phyloP scores from a whole-genome alignment of 2,888 invertebrate species.

The Carterocephalus palaemon region DNA sequence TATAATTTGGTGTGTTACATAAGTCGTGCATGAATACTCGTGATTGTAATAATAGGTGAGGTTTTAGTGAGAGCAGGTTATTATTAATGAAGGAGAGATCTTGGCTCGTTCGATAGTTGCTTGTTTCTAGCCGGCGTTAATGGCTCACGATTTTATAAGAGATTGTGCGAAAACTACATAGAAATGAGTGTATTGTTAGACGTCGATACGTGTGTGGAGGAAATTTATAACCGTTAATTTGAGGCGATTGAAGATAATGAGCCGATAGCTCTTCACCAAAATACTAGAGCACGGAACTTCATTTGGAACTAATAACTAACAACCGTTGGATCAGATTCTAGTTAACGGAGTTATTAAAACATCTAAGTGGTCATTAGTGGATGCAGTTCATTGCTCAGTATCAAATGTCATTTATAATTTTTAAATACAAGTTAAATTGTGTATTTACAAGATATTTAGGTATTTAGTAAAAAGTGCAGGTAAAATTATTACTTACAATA shows the following conservation, averaged over 20 bases:
- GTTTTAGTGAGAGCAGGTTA: slow-evolving; percentile 57
- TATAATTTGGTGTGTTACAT: slow-evolving; percentile 70
- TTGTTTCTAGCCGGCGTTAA: slow-evolving; percentile 48
- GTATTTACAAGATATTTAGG: too few species aligned
- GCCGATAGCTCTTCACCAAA: slow-evolving; percentile 34
- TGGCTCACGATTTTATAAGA: slow-evolving; percentile 67
- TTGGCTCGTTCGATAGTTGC: slow-evolving; percentile 42
- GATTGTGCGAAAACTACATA: slow-evolving; percentile 51
- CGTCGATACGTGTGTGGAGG: slow-evolving; percentile 48
- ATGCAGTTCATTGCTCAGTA: too few species aligned
- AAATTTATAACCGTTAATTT: slow-evolving; percentile 63
- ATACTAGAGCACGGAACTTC: slow-evolving; percentile 27
- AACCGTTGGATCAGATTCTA: too few species aligned
- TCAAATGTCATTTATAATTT: background rate
- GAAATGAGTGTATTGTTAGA: slow-evolving; percentile 47
- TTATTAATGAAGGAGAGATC: slow-evolving; percentile 69
- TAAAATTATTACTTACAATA: too few species aligned
- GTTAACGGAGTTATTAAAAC: too few species aligned
- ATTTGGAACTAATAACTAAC: background rate
- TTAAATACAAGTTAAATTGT: too few species aligned
- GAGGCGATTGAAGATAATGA: slow-evolving; percentile 42
- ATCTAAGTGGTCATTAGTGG: too few species aligned
- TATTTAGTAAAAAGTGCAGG: too few species aligned
- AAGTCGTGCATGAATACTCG: slow-evolving; percentile 62
- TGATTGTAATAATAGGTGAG: slow-evolving; percentile 61